Evolutionary conservation across 1,140 invertebrate genomes (phyloP), one percentile per base, ranked within the genome.

Genomic region (Nephila pilipes): DNA sequence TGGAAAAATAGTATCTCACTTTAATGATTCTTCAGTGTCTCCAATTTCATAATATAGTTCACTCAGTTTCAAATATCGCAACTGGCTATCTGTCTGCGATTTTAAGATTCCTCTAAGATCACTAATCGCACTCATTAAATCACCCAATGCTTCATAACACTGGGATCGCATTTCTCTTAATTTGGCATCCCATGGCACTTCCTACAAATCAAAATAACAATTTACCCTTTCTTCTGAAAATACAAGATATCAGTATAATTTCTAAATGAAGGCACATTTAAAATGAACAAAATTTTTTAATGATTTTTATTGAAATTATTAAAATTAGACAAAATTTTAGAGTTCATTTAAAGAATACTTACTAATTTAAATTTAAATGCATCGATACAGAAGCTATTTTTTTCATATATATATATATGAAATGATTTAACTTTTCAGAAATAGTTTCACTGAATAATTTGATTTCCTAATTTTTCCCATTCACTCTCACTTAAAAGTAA

Each of bases 61-160:
- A 54, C 98, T 97, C 0, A 99, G 96, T 94, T 98, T 97, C 90
- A 97, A 97, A 95, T 97, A 99, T 0, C 98, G 98, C 87, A 97
- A 97, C 0, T 98, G 99, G 95, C 99, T 98, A 95, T 99, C 99
- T 88, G 97, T 97, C 69, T 97, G 96, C 57, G 99, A 96, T 95
- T 99, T 98, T 22, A 99, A 99, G 10, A 98, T 97, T 3, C 98
- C 97, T 92, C 98, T 96, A 94, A 99, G 97, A 95, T 99, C 99
- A 29, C 97, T 97, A 92, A 99, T 98, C 16, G 99, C 99, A 93
- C 97, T 97, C 94, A 97, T 96, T 38, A 97, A 96, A 95, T 99
- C 98, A 75, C 98, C 97, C 81, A 97, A 94, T 58, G 96, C 96
- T 93, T 98, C 97, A 95, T 98, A 97, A 95, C 97, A 97, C 94